phyloP scores from a whole-genome alignment of 1,140 invertebrate genomes.

The Scaptodrosophila lebanonensis region DNA sequence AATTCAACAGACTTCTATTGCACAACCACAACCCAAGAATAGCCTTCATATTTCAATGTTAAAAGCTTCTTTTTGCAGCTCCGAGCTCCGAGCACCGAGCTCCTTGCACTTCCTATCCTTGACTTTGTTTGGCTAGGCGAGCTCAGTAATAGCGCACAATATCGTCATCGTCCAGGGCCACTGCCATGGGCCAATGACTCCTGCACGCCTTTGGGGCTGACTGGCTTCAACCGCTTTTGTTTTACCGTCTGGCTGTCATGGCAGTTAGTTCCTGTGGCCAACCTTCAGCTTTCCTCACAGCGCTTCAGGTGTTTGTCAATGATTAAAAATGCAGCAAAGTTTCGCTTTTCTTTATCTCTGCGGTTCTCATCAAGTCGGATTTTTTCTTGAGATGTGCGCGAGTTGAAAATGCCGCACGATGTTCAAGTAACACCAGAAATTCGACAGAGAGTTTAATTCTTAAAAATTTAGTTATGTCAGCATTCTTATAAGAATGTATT shows the following conservation, averaged over 20 bases:
- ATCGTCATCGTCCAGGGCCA: constrained; percentile 16
- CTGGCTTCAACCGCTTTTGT: constrained; percentile 9
- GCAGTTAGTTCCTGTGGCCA: constrained; percentile 4
- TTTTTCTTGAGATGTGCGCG: no score
- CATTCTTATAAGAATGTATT: no score
- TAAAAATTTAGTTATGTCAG: no score
- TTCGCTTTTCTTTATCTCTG: constrained; percentile 38
- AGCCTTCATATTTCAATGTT: constrained; percentile 41
- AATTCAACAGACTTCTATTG: constrained; percentile 38
- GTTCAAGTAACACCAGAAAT: no score
- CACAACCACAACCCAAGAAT: constrained; percentile 35
- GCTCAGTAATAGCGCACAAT: constrained; percentile 16
- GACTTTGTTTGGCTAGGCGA: constrained; percentile 12
- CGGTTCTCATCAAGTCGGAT: no score
- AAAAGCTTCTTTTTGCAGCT: constrained; percentile 33
- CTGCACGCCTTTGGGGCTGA: constrained; percentile 14
- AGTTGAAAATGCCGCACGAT: no score
- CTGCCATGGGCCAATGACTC: constrained; percentile 16
- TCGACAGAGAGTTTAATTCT: no score
- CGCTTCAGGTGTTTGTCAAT: no score
- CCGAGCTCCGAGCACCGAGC: constrained; percentile 24
- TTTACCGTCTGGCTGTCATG: constrained; percentile 12
- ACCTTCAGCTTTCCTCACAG: no score
- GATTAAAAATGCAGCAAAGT: no score
- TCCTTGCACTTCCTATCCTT: constrained; percentile 27